Evolutionary conservation across 2,888 invertebrate genomes (phyloP).

Genomic region (Hirtodrosophila confusa): DNA sequence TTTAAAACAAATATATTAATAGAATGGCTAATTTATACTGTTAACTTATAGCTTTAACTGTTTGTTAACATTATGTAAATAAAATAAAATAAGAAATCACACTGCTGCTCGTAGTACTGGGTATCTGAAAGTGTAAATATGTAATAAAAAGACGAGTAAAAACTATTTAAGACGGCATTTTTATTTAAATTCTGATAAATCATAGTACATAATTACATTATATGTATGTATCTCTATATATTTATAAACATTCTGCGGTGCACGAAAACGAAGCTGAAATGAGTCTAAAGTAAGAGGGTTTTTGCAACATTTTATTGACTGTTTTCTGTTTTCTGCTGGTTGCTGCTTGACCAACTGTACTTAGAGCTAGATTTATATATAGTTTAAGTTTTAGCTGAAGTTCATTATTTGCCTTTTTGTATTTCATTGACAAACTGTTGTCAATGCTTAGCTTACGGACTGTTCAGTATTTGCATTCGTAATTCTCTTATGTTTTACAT

Average conservation of each 20-base stretch:
- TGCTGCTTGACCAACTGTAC: conserved; percentile 24
- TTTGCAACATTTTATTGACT: conserved; percentile 27
- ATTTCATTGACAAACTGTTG: conserved; percentile 41
- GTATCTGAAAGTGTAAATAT: too few relatives aligned
- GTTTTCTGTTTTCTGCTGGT: background rate
- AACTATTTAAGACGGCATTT: conserved; percentile 71
- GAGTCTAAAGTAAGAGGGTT: conserved; percentile 16
- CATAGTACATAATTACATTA: conserved; percentile 43
- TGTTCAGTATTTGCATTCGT: conserved; percentile 2
- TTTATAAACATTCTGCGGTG: conserved; percentile 68
- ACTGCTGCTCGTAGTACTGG: too few relatives aligned
- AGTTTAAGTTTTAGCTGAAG: conserved; percentile 14
- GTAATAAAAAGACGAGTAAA: background rate
- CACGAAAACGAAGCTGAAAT: conserved; percentile 59
- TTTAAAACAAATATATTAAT: too few relatives aligned
- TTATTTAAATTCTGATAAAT: conserved; percentile 63
- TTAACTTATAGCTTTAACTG: too few relatives aligned
- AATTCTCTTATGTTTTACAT: conserved; percentile 56
- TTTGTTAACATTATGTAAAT: too few relatives aligned
- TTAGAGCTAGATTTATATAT: conserved; percentile 39
- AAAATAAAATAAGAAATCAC: too few relatives aligned
- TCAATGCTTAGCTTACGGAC: conserved; percentile 22
- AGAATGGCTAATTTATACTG: too few relatives aligned
- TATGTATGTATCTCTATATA: conserved; percentile 34
- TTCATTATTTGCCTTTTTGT: conserved; percentile 17